Conservation (phyloP, 1,140 invertebrate genomes). For the Oppia nitens region DNA sequence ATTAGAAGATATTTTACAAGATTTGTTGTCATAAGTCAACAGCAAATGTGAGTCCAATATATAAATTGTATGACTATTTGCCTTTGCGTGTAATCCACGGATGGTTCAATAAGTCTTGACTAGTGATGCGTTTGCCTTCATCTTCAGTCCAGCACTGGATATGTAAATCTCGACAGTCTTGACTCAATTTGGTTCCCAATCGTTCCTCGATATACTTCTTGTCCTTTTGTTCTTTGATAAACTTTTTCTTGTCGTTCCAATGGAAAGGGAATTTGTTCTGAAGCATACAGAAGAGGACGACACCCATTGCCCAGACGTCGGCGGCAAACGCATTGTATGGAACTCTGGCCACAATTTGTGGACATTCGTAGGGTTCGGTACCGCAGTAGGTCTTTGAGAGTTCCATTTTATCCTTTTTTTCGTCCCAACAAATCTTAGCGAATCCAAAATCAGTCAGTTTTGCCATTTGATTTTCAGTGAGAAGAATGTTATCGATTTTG, state of each 20-base stretch:
- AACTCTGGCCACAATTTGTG: constrained; percentile 22
- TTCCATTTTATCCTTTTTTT: constrained; percentile 5
- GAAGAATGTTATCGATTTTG: constrained; percentile 17
- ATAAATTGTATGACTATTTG: too few relatives aligned
- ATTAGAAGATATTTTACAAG: too few relatives aligned
- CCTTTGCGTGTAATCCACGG: too few relatives aligned
- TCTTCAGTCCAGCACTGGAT: too few relatives aligned
- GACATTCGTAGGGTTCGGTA: constrained; percentile 17
- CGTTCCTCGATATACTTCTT: too few relatives aligned
- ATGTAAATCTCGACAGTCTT: too few relatives aligned
- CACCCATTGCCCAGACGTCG: constrained; percentile 24
- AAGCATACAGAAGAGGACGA: constrained; percentile 25
- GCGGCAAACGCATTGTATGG: constrained; percentile 21
- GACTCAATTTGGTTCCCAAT: too few relatives aligned
- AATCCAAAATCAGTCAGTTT: constrained; percentile 17
- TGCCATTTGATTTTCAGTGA: neutral
- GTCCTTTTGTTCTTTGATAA: too few relatives aligned
- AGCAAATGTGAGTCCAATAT: too few relatives aligned
- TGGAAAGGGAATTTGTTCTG: constrained; percentile 29
- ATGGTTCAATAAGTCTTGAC: too few relatives aligned
- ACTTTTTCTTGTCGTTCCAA: constrained; percentile 28
- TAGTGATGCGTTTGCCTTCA: too few relatives aligned
- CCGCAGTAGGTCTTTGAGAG: constrained; percentile 13
- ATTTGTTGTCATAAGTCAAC: too few relatives aligned
- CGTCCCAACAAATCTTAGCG: neutral